These are phyloP conservation scores for Virgularia gustaviana DNA, from an alignment of 92 coral and sea anemone genomes.

Conservation along the genomic window DNA sequence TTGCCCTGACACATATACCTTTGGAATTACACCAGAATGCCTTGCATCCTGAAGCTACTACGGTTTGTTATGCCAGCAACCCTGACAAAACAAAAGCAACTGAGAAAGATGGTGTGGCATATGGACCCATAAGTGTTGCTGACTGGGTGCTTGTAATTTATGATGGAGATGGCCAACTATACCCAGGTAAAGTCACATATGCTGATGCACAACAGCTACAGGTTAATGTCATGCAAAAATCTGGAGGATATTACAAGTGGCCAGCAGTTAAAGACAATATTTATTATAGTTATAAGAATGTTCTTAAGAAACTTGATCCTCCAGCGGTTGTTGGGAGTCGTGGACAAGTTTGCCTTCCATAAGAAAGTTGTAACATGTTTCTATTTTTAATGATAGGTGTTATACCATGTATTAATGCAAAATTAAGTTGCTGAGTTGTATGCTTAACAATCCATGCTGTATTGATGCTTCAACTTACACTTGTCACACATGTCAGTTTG, in stretches of 20 bases:
- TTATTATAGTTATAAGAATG: constrained; percentile 13
- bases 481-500: constrained; percentile 21
- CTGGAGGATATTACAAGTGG: constrained; percentile 24
- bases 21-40: constrained; percentile 10
- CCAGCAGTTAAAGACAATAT: constrained; percentile 6
- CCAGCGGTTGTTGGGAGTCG: constrained; percentile 21
- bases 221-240: constrained; percentile 25
- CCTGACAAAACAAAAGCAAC: not conserved
- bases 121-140: constrained; percentile 18
- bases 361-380: not conserved
- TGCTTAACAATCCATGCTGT: not conserved
- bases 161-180: constrained; percentile 17
- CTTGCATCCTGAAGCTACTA: not conserved
- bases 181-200: constrained; percentile 19
- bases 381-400: not conserved
- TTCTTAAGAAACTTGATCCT: constrained; percentile 15
- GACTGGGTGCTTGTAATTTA: constrained; percentile 17
- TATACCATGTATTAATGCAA: not conserved
- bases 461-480: constrained; percentile 14
- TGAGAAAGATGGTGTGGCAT: not conserved
- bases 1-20: not conserved
- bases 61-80: not conserved
- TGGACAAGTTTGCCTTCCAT: constrained; percentile 21
- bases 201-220: constrained; percentile 18
- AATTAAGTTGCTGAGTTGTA: too few species aligned